phyloP scores from a whole-genome alignment of 2,888 invertebrate species.

The Euzophera pinguis region DNA sequence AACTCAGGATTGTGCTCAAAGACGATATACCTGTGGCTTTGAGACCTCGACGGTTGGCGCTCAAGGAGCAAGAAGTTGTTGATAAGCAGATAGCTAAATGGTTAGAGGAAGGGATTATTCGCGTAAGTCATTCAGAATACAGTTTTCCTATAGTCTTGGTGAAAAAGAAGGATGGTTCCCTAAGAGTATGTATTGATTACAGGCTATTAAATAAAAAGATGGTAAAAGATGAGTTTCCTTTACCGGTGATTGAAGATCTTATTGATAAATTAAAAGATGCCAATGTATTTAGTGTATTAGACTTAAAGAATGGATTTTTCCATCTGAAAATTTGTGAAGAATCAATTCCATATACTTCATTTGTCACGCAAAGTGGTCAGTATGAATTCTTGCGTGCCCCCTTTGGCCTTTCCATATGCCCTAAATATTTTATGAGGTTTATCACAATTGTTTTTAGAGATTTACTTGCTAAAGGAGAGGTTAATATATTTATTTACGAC shows the following conservation, averaged over 20 bases:
- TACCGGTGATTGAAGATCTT: not conserved
- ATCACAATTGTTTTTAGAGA: conserved; percentile 20
- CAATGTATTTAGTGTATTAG: not conserved
- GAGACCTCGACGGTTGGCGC: not conserved
- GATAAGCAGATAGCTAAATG: not conserved
- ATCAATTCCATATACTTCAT: not conserved
- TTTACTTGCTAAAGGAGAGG: conserved; percentile 16
- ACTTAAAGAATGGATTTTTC: conserved; percentile 1
- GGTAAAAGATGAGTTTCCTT: not conserved
- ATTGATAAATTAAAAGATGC: not conserved
- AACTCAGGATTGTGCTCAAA: not conserved
- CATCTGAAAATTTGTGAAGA: not conserved
- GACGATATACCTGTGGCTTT: not conserved
- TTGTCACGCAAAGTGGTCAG: not conserved
- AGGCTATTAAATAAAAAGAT: not conserved
- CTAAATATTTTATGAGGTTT: not conserved
- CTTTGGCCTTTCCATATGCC: not conserved
- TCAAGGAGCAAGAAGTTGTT: not conserved
- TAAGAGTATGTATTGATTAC: not conserved
- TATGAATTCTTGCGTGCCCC: not conserved
- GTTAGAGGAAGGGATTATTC: not conserved
- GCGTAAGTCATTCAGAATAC: not conserved
- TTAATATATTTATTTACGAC: conserved; percentile 28
- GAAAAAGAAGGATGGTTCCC: not conserved
- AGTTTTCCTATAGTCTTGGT: not conserved